A percentile compares a stretch with the other conserved stretches of the same genome.
These are phyloP conservation scores for Girardia tigrina DNA, from an alignment of 2,888 invertebrate genomes.

Conservation along the genomic window DNA sequence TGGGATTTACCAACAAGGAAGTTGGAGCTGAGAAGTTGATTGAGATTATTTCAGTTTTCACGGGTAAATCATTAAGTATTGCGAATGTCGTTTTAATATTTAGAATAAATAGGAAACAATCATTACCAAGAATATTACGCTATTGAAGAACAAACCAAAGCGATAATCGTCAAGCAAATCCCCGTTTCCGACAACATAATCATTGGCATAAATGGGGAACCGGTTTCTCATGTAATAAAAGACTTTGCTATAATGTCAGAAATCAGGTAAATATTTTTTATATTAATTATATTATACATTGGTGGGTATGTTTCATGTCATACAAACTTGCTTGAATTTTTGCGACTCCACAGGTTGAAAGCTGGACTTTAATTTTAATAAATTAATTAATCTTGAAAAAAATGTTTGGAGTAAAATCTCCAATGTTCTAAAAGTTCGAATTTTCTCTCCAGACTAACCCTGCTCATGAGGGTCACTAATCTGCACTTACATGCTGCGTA, in stretches of 20 bases:
- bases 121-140: slow-evolving; percentile 5
- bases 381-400: too few species aligned
- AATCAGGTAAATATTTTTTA: neutral
- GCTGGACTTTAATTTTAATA: too few species aligned
- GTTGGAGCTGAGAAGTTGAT: slow-evolving; percentile 1
- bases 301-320: too few species aligned
- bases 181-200: neutral
- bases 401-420: too few species aligned
- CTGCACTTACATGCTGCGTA: too few species aligned
- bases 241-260: neutral
- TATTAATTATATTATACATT: too few species aligned
- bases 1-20: neutral
- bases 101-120: neutral
- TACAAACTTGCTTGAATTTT: too few species aligned
- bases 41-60: neutral
- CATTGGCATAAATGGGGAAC: neutral
- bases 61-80: neutral
- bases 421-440: too few species aligned
- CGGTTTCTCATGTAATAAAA: neutral
- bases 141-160: neutral
- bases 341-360: too few species aligned
- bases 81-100: neutral
- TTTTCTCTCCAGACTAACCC: too few species aligned
- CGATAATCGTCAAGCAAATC: neutral
- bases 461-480: too few species aligned